Conservation (phyloP, 2,888 invertebrate species). For the Diarsia dahlii region DNA sequence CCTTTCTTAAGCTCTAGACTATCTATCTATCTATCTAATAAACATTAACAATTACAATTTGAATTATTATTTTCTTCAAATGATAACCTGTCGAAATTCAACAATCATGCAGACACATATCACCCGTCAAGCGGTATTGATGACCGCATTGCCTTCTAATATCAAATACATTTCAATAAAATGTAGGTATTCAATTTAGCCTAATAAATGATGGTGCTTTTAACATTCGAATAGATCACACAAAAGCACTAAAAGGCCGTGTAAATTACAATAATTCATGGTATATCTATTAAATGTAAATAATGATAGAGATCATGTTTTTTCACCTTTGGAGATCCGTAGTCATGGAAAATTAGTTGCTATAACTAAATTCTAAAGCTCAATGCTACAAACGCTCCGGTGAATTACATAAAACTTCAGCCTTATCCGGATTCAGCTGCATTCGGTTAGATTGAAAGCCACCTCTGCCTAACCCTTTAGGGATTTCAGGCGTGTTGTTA, state of each 20-base stretch:
- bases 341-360: not conserved
- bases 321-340: constrained; percentile 5
- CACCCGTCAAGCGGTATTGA: not conserved
- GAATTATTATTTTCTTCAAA: no score
- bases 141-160: not conserved
- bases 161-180: not conserved
- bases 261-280: constrained; percentile 34
- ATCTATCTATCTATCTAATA: no score
- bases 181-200: constrained; percentile 29
- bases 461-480: no score
- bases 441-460: not conserved
- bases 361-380: not conserved
- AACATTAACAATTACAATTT: no score
- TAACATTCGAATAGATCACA: constrained; percentile 21
- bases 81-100: not conserved
- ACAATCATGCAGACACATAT: not conserved
- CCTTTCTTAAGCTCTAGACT: no score
- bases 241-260: constrained; percentile 36
- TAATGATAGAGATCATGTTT: constrained; percentile 15
- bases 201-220: constrained; percentile 29
- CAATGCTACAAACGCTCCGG: not conserved
- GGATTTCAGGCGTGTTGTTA: no score
- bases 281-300: constrained; percentile 26
- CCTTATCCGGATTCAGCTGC: not conserved
- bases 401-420: not conserved